Percentiles rank a stretch among this genome's conserved stretches.
These are phyloP conservation scores for Lepidurus couesii DNA, from an alignment of 1,140 invertebrate genomes.

Conservation along the genomic window DNA sequence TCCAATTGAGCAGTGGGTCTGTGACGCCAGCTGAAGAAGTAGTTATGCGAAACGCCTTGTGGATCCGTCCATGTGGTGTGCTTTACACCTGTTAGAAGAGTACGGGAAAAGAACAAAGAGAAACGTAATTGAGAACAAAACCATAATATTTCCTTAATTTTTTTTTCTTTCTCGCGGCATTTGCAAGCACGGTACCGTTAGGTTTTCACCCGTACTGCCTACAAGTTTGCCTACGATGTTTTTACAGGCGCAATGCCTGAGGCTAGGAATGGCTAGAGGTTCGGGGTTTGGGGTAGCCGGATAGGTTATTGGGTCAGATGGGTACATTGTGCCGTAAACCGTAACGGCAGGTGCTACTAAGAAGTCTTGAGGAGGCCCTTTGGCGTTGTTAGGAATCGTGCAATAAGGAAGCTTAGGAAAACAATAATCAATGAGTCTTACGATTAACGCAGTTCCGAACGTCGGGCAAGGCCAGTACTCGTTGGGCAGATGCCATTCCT, in stretches of 20 bases:
- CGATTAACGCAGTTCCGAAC: constrained; percentile 78
- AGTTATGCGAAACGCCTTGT: constrained; percentile 75
- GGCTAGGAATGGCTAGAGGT: not conserved
- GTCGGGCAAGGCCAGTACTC: constrained; percentile 76
- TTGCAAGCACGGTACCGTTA: not conserved
- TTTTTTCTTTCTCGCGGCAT: not conserved
- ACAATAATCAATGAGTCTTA: constrained; percentile 50
- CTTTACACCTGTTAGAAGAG: constrained; percentile 58
- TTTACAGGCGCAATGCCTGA: not conserved
- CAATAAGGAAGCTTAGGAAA: constrained; percentile 30
- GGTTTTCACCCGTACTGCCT: not conserved
- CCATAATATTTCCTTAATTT: not conserved
- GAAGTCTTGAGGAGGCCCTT: constrained; percentile 19
- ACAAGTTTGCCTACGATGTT: not conserved
- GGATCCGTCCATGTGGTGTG: constrained; percentile 79
- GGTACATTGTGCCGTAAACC: constrained; percentile 10
- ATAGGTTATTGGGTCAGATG: constrained; percentile 12
- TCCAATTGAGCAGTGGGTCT: constrained; percentile 73
- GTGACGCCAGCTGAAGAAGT: constrained; percentile 92
- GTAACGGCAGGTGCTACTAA: not conserved
- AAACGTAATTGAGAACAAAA: constrained; percentile 36
- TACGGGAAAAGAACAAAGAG: constrained; percentile 36
- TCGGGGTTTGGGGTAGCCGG: not conserved
- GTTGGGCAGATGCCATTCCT: constrained; percentile 64
- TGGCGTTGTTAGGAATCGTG: constrained; percentile 10